phyloP scores from a whole-genome alignment of 2,113 vertebrate genomes.

The Chelonoidis abingdonii region DNA sequence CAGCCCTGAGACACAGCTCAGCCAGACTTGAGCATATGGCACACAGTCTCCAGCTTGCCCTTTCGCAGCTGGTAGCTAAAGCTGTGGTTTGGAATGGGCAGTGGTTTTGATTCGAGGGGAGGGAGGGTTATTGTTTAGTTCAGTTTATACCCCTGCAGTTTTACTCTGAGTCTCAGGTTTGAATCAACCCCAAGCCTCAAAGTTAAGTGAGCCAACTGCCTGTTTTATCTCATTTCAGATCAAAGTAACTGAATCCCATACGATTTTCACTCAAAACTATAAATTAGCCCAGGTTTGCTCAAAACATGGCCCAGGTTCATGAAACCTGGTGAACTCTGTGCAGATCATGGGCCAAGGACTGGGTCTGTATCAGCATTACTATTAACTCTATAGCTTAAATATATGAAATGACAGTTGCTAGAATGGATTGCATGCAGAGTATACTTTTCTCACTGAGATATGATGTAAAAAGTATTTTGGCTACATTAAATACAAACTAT shows the following conservation, averaged over 20 bases:
- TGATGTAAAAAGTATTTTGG: constrained; percentile 64
- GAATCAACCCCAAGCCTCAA: constrained; percentile 25
- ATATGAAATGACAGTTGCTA: constrained; percentile 13
- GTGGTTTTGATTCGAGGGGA: constrained; percentile 24
- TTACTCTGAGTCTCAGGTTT: constrained; percentile 24
- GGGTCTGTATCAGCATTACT: constrained; percentile 16
- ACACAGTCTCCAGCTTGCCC: accelerated
- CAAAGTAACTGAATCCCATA: constrained; percentile 18
- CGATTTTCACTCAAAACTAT: constrained; percentile 30
- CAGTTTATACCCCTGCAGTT: background rate
- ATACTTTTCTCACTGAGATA: constrained; percentile 33
- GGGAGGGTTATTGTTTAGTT: background rate
- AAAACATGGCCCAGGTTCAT: background rate
- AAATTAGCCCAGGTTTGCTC: constrained; percentile 32
- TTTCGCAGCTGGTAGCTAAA: background rate
- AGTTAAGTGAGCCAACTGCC: constrained; percentile 1
- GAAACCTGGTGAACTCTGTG: constrained; percentile 15
- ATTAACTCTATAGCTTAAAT: constrained; percentile 27
- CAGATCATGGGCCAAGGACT: background rate
- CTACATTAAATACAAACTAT: constrained; percentile 47
- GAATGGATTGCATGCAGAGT: constrained; percentile 29
- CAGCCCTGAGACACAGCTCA: background rate
- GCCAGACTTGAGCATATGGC: background rate
- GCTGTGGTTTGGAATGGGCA: background rate
- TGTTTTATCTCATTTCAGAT: constrained; percentile 40